These are phyloP conservation scores for Callorhinus ursinus DNA, from an alignment of 2,113 vertebrate genomes.

Conservation along the genomic window DNA sequence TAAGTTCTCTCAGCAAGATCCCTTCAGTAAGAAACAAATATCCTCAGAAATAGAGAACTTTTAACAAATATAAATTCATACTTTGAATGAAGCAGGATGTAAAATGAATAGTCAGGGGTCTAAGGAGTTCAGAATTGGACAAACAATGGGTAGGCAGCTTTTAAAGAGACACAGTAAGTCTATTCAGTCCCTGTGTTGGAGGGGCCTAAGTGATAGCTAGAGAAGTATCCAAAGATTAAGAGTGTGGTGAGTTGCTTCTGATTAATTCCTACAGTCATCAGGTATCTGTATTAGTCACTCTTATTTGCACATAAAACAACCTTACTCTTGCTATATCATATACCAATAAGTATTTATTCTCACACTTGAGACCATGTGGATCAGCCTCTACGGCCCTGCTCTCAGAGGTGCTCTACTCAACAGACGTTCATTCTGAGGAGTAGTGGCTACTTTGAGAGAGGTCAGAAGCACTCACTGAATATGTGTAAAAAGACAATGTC, in stretches of 20 bases:
- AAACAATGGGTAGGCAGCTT: neutral
- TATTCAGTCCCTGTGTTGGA: neutral
- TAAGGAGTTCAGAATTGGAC: neutral
- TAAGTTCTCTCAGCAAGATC: neutral
- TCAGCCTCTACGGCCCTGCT: neutral
- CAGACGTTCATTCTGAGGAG: neutral
- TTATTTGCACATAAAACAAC: neutral
- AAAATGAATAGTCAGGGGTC: neutral
- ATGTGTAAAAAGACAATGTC: neutral
- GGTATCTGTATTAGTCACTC: neutral
- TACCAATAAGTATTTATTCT: neutral
- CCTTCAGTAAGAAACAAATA: neutral
- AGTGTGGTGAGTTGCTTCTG: neutral
- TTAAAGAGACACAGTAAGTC: neutral
- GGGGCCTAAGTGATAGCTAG: neutral
- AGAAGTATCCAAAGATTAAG: neutral
- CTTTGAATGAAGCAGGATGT: neutral
- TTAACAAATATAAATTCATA: neutral
- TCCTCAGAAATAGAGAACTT: neutral
- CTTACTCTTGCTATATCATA: neutral
- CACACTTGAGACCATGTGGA: neutral
- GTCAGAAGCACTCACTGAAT: neutral
- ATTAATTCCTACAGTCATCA: neutral
- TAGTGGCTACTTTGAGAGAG: neutral
- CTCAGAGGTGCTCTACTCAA: neutral